A percentile compares a stretch with the other conserved stretches of the same genome.
Conservation (phyloP, 2,888 invertebrate species). For the Aromia moschata region DNA sequence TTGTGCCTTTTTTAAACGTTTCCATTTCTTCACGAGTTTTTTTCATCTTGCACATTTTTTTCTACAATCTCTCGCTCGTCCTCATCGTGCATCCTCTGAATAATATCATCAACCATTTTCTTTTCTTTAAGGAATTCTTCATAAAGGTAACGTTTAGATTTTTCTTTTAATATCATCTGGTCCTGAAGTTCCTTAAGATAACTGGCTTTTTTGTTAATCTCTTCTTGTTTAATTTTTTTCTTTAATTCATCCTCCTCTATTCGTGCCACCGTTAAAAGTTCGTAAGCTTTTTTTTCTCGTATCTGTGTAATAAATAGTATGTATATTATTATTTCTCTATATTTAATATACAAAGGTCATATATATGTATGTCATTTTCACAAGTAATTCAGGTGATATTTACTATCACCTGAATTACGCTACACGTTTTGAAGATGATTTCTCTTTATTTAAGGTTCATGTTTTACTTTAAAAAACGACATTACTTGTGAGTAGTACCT, state of each 20-base stretch:
- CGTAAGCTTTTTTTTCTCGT: slow-evolving; percentile 58
- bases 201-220: slow-evolving; percentile 57
- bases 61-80: slow-evolving; percentile 67
- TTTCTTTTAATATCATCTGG: slow-evolving; percentile 67
- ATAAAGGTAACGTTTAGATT: slow-evolving; percentile 65
- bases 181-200: slow-evolving; percentile 68
- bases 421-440: too few relatives aligned
- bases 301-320: too few relatives aligned
- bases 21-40: slow-evolving; percentile 67
- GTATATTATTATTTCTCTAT: too few relatives aligned
- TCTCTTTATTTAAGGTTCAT: too few relatives aligned
- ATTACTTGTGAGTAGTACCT: too few relatives aligned
- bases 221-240: slow-evolving; percentile 56
- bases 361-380: background rate
- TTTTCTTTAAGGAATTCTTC: slow-evolving; percentile 71
- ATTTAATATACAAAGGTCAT: background rate
- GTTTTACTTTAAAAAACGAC: too few relatives aligned
- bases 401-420: too few relatives aligned
- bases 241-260: slow-evolving; percentile 61
- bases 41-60: slow-evolving; percentile 64
- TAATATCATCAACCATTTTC: slow-evolving; percentile 70
- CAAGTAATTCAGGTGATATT: too few relatives aligned
- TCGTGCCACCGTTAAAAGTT: slow-evolving; percentile 59
- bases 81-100: slow-evolving; percentile 70
- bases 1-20: slow-evolving; percentile 65